Percentiles rank a stretch among this genome's conserved stretches.
phyloP scores from a whole-genome alignment of 37 sponge, comb jelly and placozoan species.

The Amphimedon queenslandica region DNA sequence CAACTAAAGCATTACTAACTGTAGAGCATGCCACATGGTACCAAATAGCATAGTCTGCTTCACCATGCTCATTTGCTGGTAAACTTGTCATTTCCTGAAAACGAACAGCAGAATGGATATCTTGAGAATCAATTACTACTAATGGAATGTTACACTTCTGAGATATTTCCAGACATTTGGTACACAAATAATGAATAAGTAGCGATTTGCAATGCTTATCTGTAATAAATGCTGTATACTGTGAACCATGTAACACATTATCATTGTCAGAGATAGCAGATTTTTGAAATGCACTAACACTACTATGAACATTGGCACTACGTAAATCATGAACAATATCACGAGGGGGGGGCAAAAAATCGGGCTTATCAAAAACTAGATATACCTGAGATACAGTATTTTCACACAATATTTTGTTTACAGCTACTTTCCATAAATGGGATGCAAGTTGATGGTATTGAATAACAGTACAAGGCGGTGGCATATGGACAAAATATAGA shows the following conservation, averaged over 20 bases:
- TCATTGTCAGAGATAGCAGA: no score
- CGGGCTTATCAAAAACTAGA: conserved; percentile 13
- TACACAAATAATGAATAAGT: neutral
- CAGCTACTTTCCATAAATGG: neutral
- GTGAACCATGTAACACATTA: no score
- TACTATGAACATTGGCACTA: no score
- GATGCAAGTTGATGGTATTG: neutral
- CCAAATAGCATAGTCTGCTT: conserved; percentile 19
- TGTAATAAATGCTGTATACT: neutral
- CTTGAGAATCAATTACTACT: conserved; percentile 5
- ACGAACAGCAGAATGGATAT: neutral
- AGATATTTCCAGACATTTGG: neutral
- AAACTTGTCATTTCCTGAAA: neutral
- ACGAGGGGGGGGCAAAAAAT: conserved; percentile 12
- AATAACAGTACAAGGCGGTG: conserved; percentile 3
- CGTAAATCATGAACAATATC: no score
- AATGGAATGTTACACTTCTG: neutral
- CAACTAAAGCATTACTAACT: neutral
- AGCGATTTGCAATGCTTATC: neutral
- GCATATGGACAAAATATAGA: conserved; percentile 8
- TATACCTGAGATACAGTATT: neutral
- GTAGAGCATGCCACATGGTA: neutral
- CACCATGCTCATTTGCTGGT: conserved; percentile 6
- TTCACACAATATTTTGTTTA: neutral
- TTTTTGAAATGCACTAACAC: no score